Evolutionary conservation across 2,113 vertebrate species (phyloP), one percentile per base, ranked within the genome.

Genomic region (Oncorhynchus clarkii): DNA sequence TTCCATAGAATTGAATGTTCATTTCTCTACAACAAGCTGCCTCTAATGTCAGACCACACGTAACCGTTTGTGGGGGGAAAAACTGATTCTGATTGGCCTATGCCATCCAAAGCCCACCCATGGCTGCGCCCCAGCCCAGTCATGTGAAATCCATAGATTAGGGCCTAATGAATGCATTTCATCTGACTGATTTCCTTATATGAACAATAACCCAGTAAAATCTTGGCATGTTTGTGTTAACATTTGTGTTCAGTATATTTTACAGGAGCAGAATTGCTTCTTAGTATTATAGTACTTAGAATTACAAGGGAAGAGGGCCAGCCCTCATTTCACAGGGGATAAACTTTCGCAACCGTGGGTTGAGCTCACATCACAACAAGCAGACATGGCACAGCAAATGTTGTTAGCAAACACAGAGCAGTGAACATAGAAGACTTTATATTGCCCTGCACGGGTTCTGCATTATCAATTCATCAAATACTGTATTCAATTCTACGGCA

Each of bases 251-350:
- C 39, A 45, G 39, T 54, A 71, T 27, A 82, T 78, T 86, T 80
- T 82, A 83, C 78, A 80, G 82, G 80, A 89, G 75, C 62, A 86
- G 78, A 67, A 76, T 74, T 75, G 9, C 71, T 74, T 6, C 66
- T 62, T 45, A 29, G 48, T 2, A 0, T 51, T 62, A 51, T 67
- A 64, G 7, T 16, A 64, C 59, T 62, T 24, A n/a, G 3, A 66
- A 80, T 20, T 24, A 62, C 59, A 8, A n/a, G 59, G 59, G 7
- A 8, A 62, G 59, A 20, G 59, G n/a, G 59, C n/a, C 18, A 54
- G 14, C 49, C 16, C 11, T 12, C 39, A 5, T 71, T 51, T 1
- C 3, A 62, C 18, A 20, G 49, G 13, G 51, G 57, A 68, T 70
- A 2, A 66, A 54, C 14, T 54, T 77, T 75, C 60, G 68, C 49